A percentile compares a stretch with the other conserved stretches of the same genome.
Evolutionary conservation across 2,113 vertebrate genomes (phyloP).

Genomic region (Capreolus pygargus): DNA sequence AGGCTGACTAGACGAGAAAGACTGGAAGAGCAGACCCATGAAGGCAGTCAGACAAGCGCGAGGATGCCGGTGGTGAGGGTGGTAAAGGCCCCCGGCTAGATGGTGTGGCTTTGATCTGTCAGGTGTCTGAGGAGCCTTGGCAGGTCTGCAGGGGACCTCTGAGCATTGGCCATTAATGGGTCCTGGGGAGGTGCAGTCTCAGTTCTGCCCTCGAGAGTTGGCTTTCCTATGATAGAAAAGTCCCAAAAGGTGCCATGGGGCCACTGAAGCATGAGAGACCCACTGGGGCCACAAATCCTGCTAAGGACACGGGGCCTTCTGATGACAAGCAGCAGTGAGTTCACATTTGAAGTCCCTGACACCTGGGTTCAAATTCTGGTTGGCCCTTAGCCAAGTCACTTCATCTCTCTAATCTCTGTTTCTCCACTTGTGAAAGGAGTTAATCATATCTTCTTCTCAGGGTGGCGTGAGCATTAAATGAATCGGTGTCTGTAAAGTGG

Average conservation of each 20-base stretch:
- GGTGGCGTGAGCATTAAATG: neutral
- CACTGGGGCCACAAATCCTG: neutral
- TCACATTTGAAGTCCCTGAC: neutral
- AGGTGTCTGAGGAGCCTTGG: neutral
- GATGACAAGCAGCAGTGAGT: neutral
- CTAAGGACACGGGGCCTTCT: neutral
- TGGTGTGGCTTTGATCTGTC: neutral
- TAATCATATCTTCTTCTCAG: neutral
- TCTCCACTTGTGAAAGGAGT: neutral
- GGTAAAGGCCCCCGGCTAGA: neutral
- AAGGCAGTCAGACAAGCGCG: neutral
- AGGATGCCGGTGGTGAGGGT: neutral
- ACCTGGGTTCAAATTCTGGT: neutral
- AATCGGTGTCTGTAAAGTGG: neutral
- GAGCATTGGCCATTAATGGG: neutral
- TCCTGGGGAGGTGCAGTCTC: neutral
- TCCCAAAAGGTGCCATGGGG: neutral
- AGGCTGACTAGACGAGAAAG: neutral
- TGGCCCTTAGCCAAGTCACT: neutral
- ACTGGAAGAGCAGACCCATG: neutral
- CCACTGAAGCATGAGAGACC: neutral
- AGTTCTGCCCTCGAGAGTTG: neutral
- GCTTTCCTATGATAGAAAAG: neutral
- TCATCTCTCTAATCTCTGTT: neutral
- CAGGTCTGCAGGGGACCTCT: neutral